Evolutionary conservation across 2,113 vertebrate species (phyloP).

Genomic region (Diglossa brunneiventris): DNA sequence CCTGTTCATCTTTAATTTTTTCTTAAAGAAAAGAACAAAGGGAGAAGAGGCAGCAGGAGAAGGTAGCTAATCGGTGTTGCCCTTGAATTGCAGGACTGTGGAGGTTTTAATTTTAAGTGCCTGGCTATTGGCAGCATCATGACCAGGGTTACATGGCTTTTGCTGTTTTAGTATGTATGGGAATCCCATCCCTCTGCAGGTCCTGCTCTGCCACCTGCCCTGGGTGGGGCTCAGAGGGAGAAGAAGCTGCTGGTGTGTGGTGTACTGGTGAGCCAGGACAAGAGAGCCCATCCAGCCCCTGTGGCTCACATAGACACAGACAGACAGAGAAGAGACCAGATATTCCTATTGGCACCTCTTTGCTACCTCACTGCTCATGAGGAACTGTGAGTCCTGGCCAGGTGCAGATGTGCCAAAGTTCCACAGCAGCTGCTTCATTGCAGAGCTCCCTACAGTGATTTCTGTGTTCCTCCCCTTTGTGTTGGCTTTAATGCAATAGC

Average conservation of each 20-base stretch:
- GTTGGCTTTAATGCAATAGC: not conserved
- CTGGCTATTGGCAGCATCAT: not conserved
- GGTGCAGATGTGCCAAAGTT: not conserved
- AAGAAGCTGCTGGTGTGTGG: not conserved
- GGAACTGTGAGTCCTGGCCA: not conserved
- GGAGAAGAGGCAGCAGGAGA: not conserved
- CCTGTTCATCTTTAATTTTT: not conserved
- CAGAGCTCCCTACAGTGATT: rapidly evolving
- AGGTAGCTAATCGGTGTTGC: not conserved
- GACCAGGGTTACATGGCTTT: not conserved
- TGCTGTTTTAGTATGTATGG: not conserved
- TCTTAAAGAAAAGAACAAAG: not conserved
- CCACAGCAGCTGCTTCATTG: not conserved
- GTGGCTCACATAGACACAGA: not conserved
- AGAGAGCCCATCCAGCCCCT: not conserved
- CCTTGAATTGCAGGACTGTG: not conserved
- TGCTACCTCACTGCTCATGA: not conserved
- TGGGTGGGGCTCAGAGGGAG: not conserved
- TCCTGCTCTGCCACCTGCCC: not conserved
- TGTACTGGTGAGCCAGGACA: not conserved
- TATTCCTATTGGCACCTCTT: not conserved
- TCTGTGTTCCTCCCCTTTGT: not conserved
- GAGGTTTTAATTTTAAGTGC: not conserved
- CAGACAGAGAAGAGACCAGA: not conserved
- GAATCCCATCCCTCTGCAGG: not conserved